Base-by-base conservation (phyloP, 1,140 invertebrate species). In the Halictus rubicundus region DNA sequence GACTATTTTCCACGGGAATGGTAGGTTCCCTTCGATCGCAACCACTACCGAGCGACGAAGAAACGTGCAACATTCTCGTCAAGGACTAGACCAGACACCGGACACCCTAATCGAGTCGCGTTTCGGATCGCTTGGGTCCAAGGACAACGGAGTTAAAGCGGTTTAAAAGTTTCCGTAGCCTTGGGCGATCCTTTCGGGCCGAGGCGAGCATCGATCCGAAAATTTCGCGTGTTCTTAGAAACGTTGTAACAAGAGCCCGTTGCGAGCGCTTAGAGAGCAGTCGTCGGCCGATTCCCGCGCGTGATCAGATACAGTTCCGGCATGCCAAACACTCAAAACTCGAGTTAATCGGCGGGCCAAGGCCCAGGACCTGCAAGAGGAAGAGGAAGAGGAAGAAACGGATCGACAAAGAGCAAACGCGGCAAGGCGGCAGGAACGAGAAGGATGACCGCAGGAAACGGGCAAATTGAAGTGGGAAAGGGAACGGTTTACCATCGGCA, bases 301-400 rank as follows among this genome's bases (percentile, higher is more conserved):
- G 89, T 90, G 88, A 86, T 88, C 87, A 79, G 84, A 87, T 88
- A 83, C 82, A 87, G 88, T 91, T 90, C 88, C 84, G 82, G 89
- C 89, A 88, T 90, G 87, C 86, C 89, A 89, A 91, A 90, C 89
- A 89, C 88, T 90, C 89, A 89, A 90, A 91, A 90, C 87, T 91
- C 86, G 88, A 88, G 89, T 91, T 91, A 90, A 91, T 91, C 89
- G 88, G 84, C 73, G 82, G 83, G n/a, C n/a, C n/a, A n/a, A n/a
- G n/a, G n/a, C n/a, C n/a, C n/a, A n/a, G n/a, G n/a, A n/a, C n/a
- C n/a, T n/a, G n/a, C n/a, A n/a, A n/a, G n/a, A n/a, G n/a, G n/a
- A 42, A 6, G 63, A 42, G 52, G 72, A 37, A 42, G 75, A 46
- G 54, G 75, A 78, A 71, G 39, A 72, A 59, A 60, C 19, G 54